Percentiles rank a stretch among this genome's conserved stretches.
Evolutionary conservation across 2,888 invertebrate species (phyloP).

Genomic region (Parochlus steinenii): DNA sequence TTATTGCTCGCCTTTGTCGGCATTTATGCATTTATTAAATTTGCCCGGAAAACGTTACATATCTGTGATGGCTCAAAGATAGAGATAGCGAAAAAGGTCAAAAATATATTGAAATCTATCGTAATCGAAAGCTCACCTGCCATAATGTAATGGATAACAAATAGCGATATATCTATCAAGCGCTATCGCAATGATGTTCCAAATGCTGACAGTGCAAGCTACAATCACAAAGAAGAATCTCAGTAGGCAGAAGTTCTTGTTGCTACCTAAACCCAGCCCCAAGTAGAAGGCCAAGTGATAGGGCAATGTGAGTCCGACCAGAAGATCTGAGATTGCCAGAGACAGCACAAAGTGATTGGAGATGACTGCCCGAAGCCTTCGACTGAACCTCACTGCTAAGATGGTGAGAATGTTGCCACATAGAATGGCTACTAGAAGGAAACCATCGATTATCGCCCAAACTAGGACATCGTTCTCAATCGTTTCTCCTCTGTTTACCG

Average conservation of each 20-base stretch:
- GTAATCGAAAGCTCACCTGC: constrained; percentile 31
- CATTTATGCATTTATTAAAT: too few relatives aligned
- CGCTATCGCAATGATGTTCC: constrained; percentile 62
- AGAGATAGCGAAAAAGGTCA: too few relatives aligned
- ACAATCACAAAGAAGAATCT: constrained; percentile 57
- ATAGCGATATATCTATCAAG: constrained; percentile 66
- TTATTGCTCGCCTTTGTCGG: too few relatives aligned
- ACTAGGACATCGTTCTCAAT: constrained; percentile 16
- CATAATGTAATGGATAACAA: constrained; percentile 61
- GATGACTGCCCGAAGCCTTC: constrained; percentile 47
- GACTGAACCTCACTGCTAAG: constrained; percentile 51
- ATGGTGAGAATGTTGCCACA: constrained; percentile 62
- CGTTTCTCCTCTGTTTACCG: constrained; percentile 10
- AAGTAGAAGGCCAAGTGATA: constrained; percentile 64
- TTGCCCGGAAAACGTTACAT: too few relatives aligned
- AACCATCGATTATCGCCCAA: constrained; percentile 51
- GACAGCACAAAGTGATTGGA: constrained; percentile 67
- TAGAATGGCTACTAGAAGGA: constrained; percentile 47
- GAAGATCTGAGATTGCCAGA: constrained; percentile 59
- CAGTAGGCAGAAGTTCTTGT: constrained; percentile 47
- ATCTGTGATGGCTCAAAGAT: too few relatives aligned
- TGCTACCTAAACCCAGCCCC: constrained; percentile 38
- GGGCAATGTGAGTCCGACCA: constrained; percentile 60
- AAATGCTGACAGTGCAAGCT: constrained; percentile 62
- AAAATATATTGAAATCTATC: too few relatives aligned